Evolutionary conservation across 2,797 vertebrate genomes (phyloP).

Genomic region (Sebastes steindachneri): DNA sequence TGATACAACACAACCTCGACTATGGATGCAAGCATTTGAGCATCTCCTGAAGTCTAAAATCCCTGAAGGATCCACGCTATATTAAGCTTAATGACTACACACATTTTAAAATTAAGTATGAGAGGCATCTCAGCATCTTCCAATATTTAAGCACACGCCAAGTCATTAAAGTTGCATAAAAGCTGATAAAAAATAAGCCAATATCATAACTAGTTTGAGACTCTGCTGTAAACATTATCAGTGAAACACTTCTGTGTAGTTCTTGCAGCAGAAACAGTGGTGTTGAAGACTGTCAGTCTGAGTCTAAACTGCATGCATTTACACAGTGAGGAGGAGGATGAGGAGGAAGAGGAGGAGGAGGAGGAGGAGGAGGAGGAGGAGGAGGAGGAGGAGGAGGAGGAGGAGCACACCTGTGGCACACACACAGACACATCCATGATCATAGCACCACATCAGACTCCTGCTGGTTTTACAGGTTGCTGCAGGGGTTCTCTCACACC

Average conservation of each 20-base stretch:
- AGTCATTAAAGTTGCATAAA: not conserved
- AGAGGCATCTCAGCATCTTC: not conserved
- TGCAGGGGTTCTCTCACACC: slow-evolving; percentile 25
- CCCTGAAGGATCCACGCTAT: not conserved
- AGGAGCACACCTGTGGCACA: too few relatives aligned
- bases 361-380: too few relatives aligned
- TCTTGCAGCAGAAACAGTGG: not conserved
- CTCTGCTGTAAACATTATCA: too few relatives aligned
- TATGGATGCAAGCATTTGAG: not conserved
- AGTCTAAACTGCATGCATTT: not conserved
- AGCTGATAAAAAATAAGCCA: not conserved
- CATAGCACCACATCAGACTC: slow-evolving; percentile 36
- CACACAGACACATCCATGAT: slow-evolving; percentile 15
- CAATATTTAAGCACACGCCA: not conserved
- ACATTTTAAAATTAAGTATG: not conserved
- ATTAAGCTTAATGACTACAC: not conserved
- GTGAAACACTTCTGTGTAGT: not conserved
- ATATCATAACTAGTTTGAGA: too few relatives aligned
- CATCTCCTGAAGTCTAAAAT: not conserved
- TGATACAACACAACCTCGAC: not conserved
- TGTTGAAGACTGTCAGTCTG: not conserved
- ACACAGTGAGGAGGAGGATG: not conserved
- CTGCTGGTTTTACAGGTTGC: slow-evolving; percentile 54
- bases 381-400: too few relatives aligned
- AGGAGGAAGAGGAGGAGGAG: too few relatives aligned